Evolutionary conservation across 2,888 invertebrate species (phyloP), one percentile per base, ranked within the genome.

Genomic region (Syritta pipiens): DNA sequence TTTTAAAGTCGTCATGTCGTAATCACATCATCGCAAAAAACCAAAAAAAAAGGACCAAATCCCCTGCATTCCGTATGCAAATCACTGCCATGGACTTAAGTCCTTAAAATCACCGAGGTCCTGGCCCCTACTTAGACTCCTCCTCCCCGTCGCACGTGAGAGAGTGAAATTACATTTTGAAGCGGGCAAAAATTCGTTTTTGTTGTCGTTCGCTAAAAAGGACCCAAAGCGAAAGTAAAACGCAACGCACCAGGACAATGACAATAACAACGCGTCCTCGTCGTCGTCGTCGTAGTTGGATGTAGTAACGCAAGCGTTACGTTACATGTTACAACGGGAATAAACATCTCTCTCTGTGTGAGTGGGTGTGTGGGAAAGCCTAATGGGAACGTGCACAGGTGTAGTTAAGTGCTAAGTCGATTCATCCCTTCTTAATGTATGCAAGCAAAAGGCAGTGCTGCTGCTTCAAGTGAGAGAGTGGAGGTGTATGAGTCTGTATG

Each of bases 331-430:
- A 74, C 79, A 79, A 65, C 46, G 40, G n/a, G 67, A 62, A 67
- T 65, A 65, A 79, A 74, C 74, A 79, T 74, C 60, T 74, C 63
- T 44, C 57, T 63, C 44, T 67, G 46, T 65, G 60, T 67, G 49
- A 48, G 60, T n/a, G n/a, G n/a, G n/a, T n/a, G n/a, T 57, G 48
- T 53, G 40, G 57, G 68, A 68, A 76, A 67, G 68, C 75, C 82
- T 86, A 86, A 83, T 86, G 87, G 84, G 86, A 87, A 86, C 77
- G 77, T 57, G 51, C 81, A 82, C 86, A 86, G 87, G 84, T 87
- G 87, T 76, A 82, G 81, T 82, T 85, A 85, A 86, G 85, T 85
- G 84, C 83, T 77, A 62, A 81, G 60, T 69, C 84, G 83, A 83
- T 81, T 82, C 81, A 75, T 77, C 69, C 71, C 72, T 77, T 77